These are phyloP conservation scores for Sialia sialis DNA, from an alignment of 2,113 vertebrate species.

Conservation along the genomic window DNA sequence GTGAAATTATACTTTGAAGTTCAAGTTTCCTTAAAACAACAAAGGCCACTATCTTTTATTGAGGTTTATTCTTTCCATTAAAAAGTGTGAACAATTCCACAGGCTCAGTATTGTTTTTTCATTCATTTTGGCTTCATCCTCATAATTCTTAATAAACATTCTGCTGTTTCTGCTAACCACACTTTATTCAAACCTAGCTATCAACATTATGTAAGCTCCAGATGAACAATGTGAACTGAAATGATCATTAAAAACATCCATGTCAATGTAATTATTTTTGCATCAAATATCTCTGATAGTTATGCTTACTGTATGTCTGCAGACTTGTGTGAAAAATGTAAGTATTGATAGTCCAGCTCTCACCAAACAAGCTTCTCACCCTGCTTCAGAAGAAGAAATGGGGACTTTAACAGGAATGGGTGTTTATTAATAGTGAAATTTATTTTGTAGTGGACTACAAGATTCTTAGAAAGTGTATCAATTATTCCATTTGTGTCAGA, in stretches of 20 bases:
- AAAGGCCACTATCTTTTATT: background rate
- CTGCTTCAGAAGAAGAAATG: background rate
- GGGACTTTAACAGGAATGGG: background rate
- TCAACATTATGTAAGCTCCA: background rate
- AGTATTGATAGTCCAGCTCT: background rate
- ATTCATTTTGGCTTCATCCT: background rate
- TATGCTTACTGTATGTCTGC: background rate
- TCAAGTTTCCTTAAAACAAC: background rate
- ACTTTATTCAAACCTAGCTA: background rate
- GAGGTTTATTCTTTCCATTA: background rate
- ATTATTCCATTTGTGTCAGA: background rate
- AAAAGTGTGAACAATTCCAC: background rate
- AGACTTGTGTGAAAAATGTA: background rate
- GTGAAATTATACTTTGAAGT: background rate
- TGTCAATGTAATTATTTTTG: background rate
- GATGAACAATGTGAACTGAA: background rate
- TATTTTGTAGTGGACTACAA: background rate
- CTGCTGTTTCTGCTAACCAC: background rate
- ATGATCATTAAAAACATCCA: background rate
- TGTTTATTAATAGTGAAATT: background rate
- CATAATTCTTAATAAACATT: background rate
- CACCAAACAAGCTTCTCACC: background rate
- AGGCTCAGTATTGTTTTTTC: background rate
- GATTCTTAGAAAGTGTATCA: background rate
- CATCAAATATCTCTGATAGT: background rate